Base-by-base conservation (phyloP, 2,797 vertebrate genomes). In the Peromyscus aztecus region DNA sequence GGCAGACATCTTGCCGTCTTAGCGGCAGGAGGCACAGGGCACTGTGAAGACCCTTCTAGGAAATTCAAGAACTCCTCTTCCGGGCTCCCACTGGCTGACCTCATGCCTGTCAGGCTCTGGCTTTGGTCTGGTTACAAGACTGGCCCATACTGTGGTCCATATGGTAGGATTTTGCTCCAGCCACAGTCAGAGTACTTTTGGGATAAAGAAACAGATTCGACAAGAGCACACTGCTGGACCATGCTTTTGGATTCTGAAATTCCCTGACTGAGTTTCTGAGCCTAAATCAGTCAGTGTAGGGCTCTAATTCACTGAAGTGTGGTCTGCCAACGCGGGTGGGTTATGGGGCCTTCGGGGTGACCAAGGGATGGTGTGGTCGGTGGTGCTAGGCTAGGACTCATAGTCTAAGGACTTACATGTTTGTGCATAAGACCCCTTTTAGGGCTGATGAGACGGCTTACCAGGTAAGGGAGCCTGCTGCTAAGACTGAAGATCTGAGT, bases 21-120 rank as follows among this genome's bases (percentile, higher is more conserved):
- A 1, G 63, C 2, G 13, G 12, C 6, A 80, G 65, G 86, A 95
- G 88, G 78, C 0, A 1, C n/a, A 34, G 65, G 78, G 76, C n/a
- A 63, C 49, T 16, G 8, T 40, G 61, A 91, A 21, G 88, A 43
- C 87, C 67, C 89, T 97, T 97, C 96, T 69, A 94, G 91, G 96
- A 97, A 95, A 93, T 9, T 29, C 71, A 0, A 17, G 40, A 69
- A 27, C n/a, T 27, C 24, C 29, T 88, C 29, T 90, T 57, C 63
- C 4, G 10, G 1, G 3, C 49, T 88, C 29, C 83, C 59, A 81
- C 6, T 19, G n/a, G 73, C 63, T 61, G 12, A 85, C 75, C 21
- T 89, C 49, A 83, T 12, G 49, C 78, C 17, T 16, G n/a, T 34
- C 4, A 37, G 71, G 40, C 19, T 24, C 37, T 46, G 63, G 76